phyloP scores from a whole-genome alignment of 1,140 invertebrate species.

The Euglossa dilemma region DNA sequence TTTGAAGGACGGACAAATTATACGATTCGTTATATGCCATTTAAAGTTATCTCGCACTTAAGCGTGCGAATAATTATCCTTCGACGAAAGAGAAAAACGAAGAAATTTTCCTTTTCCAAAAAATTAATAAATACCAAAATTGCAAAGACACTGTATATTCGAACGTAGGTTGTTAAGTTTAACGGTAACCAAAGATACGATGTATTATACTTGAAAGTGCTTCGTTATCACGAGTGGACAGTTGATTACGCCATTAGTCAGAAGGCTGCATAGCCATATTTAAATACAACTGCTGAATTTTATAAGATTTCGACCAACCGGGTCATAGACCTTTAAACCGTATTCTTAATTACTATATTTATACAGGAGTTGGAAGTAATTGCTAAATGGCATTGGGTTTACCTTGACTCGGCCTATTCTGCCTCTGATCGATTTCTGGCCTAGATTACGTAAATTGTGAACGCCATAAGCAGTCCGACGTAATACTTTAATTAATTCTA shows the following conservation, averaged over 20 bases:
- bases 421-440: not conserved
- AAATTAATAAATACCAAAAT: too few species aligned
- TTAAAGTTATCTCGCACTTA: too few species aligned
- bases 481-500: conserved; percentile 1
- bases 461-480: not conserved
- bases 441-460: conserved; percentile 9
- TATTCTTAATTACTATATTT: too few species aligned
- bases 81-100: too few species aligned
- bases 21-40: too few species aligned
- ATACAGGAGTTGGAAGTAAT: not conserved
- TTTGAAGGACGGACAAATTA: too few species aligned
- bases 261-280: not conserved
- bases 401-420: conserved; percentile 2
- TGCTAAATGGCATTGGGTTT: not conserved
- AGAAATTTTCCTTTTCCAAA: too few species aligned
- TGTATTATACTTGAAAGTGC: not conserved
- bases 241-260: not conserved
- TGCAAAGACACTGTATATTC: too few species aligned
- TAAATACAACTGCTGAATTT: not conserved
- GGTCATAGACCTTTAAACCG: not conserved
- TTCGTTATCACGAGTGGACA: not conserved
- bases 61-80: too few species aligned
- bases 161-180: too few species aligned
- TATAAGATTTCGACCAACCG: not conserved
- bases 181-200: too few species aligned